Evolutionary conservation across 2,888 invertebrate species (phyloP), one percentile per base, ranked within the genome.

Genomic region (Phortica magna): DNA sequence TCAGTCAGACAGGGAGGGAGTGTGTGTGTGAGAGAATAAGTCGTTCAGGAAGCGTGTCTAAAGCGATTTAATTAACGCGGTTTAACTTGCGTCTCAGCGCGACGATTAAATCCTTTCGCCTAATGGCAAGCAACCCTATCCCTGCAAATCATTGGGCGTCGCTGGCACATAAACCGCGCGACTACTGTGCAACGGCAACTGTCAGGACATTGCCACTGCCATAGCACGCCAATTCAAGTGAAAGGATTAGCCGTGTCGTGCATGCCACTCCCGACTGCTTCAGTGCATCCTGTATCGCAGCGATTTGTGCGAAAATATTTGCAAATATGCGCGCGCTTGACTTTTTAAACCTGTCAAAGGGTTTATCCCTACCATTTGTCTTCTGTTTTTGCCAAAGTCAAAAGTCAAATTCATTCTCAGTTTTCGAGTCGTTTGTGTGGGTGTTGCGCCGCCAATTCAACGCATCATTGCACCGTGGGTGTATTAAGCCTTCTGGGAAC

Each of bases 51-150:
- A 84, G 84, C 83, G 87, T 89, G 83, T 83, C 89, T 82, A 89
- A 89, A 80, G 83, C 81, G 88, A 89, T 89, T 89, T 85, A 89
- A 89, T 89, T 87, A 87, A 84, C 85, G 85, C 85, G 85, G 89
- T 89, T 74, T 78, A 75, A 73, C 68, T 78, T 81, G 83, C 80
- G 72, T 31, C 74, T 43, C 77, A 75, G 75, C 77, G 71, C 80
- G 76, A 75, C 78, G 80, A 80, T 65, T 80, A 78, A 88, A 84
- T 83, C 86, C 85, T 84, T 84, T 85, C 70, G 57, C 22, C 57
- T 17, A n/a, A 2, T 39, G 4, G 14, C 31, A 22, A 61, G 39
- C 12, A 5, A 7, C 65, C 14, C 10, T 4, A 14, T 17, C 65
- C 39, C 14, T 65, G 41, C 41, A 12, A 70, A 70, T 70, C 53